These are phyloP conservation scores for Andrena cerasifolii DNA, from an alignment of 1,140 invertebrate species.

Conservation along the genomic window DNA sequence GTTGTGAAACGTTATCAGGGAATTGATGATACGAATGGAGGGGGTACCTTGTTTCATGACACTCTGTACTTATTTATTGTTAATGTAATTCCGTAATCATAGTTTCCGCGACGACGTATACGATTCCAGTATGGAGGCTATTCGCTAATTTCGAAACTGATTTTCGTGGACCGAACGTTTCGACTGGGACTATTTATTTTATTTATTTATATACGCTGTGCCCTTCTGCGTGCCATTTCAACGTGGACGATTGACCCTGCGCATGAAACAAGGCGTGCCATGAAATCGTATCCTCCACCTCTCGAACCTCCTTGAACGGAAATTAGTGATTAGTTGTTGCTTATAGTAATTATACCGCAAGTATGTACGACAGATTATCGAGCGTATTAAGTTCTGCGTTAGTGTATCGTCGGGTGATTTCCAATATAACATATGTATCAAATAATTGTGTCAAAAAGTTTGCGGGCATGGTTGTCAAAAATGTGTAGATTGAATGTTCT, in stretches of 20 bases:
- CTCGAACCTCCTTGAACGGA: not conserved
- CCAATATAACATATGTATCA: not conserved
- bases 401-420: not conserved
- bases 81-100: conserved; percentile 42
- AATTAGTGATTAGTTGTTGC: conserved; percentile 40
- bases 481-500: conserved; percentile 9
- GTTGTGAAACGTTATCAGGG: conserved; percentile 14
- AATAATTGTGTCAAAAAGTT: not conserved
- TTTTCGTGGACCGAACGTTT: not conserved
- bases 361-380: not conserved
- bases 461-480: not conserved
- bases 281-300: no score
- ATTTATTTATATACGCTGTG: conserved; percentile 14
- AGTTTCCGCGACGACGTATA: not conserved
- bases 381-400: conserved; percentile 4
- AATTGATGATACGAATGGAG: conserved; percentile 15
- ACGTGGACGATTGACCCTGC: not conserved
- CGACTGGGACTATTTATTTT: conserved; percentile 16
- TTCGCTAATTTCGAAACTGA: conserved; percentile 38
- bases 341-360: not conserved
- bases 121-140: conserved; percentile 38
- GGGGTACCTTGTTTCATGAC: conserved; percentile 7
- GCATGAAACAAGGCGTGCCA: not conserved
- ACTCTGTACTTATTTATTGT: conserved; percentile 60
- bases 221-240: not conserved